These are phyloP conservation scores for Dichetophora obliterata DNA, from an alignment of 2,888 invertebrate species.

Conservation along the genomic window DNA sequence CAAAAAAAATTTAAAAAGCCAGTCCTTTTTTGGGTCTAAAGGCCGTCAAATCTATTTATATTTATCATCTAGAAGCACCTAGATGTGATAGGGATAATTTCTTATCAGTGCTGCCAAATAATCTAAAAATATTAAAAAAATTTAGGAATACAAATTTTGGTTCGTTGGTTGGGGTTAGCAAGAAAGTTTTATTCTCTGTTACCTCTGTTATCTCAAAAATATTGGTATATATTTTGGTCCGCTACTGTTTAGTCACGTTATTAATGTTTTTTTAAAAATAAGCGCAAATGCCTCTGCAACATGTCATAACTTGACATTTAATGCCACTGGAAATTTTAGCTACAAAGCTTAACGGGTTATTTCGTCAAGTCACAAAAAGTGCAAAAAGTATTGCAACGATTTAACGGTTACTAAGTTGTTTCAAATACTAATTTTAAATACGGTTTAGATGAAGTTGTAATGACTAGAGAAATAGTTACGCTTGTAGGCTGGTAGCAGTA, in stretches of 20 bases:
- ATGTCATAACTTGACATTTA: constrained; percentile 27
- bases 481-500: constrained; percentile 18
- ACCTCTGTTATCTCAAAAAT: too few species aligned
- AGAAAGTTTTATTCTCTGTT: too few species aligned
- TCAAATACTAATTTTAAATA: neutral
- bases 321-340: neutral
- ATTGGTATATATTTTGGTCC: neutral
- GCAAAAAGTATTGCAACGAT: neutral
- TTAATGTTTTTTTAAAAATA: neutral
- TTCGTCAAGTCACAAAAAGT: neutral
- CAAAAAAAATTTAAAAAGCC: too few species aligned
- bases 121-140: too few species aligned
- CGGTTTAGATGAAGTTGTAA: constrained; percentile 6
- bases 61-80: too few species aligned
- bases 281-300: neutral
- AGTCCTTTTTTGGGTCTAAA: too few species aligned
- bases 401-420: neutral
- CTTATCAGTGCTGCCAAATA: too few species aligned
- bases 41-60: too few species aligned
- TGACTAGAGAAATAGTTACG: constrained; percentile 25
- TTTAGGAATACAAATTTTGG: too few species aligned
- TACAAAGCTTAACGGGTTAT: neutral
- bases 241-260: neutral
- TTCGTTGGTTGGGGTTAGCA: too few species aligned
- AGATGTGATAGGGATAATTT: too few species aligned